phyloP scores from a whole-genome alignment of 2,888 invertebrate genomes.

The Cataglyphis albicans region DNA sequence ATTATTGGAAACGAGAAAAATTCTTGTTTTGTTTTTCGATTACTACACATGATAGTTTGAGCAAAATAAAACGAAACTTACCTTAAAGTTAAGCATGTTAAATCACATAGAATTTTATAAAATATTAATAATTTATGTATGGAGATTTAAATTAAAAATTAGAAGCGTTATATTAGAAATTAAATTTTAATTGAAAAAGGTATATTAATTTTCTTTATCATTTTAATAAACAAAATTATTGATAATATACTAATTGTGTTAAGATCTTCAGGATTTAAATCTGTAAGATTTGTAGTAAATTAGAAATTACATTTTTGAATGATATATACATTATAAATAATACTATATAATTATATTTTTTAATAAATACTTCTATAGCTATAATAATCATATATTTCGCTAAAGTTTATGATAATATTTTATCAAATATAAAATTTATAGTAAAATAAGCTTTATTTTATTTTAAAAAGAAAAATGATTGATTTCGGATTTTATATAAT shows the following conservation, averaged over 20 bases:
- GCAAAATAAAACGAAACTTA: not conserved
- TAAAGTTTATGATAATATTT: not conserved
- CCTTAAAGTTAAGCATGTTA: not conserved
- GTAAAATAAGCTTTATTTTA: not conserved
- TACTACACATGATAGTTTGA: not conserved
- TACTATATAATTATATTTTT: not conserved
- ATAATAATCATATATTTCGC: not conserved
- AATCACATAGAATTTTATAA: not conserved
- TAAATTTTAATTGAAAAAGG: not conserved
- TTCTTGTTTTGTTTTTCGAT: not conserved
- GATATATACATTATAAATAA: not conserved
- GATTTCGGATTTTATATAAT: not conserved
- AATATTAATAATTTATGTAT: not conserved
- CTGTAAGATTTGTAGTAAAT: not conserved
- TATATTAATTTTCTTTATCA: not conserved
- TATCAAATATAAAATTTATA: not conserved
- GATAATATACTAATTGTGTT: not conserved
- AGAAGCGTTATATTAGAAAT: not conserved
- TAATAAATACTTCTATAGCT: not conserved
- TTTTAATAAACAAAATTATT: conserved; percentile 9
- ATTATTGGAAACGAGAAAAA: conserved; percentile 13
- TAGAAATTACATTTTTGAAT: not conserved
- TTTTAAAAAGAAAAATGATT: not conserved
- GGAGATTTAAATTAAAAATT: not conserved
- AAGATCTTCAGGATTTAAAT: not conserved